phyloP scores from a whole-genome alignment of 1,140 invertebrate species.

The Sitophilus oryzae region DNA sequence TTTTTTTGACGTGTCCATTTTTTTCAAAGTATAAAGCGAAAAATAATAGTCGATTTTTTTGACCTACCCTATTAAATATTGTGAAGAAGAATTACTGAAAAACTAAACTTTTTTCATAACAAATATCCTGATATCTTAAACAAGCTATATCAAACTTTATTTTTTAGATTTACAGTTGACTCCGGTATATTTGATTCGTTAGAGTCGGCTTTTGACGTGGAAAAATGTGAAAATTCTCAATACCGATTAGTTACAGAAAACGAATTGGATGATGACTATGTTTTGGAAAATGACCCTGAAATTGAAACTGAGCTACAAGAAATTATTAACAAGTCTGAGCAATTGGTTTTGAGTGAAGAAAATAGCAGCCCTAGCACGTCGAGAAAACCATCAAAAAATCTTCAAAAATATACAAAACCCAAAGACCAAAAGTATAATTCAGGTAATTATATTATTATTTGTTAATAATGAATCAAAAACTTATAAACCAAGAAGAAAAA shows the following conservation, averaged over 20 bases:
- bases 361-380: too few relatives aligned
- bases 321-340: constrained; percentile 2
- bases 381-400: too few relatives aligned
- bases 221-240: constrained; percentile 12
- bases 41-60: too few relatives aligned
- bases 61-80: too few relatives aligned
- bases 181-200: constrained; percentile 10
- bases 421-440: too few relatives aligned
- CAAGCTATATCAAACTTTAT: background rate
- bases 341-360: background rate
- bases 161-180: constrained; percentile 24
- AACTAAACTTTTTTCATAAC: too few relatives aligned
- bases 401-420: too few relatives aligned
- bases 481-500: too few relatives aligned
- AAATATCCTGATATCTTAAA: constrained; percentile 18
- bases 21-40: too few relatives aligned
- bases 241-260: constrained; percentile 22
- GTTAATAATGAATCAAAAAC: too few relatives aligned
- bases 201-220: constrained; percentile 13
- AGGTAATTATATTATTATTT: too few relatives aligned
- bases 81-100: too few relatives aligned
- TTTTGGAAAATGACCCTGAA: constrained; percentile 6
- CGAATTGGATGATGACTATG: constrained; percentile 22
- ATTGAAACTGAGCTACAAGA: constrained; percentile 19
- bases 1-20: background rate